A percentile compares a stretch with the other conserved stretches of the same genome.
phyloP scores from a whole-genome alignment of 2,797 vertebrate genomes.

The Mormyrops boulengeri region DNA sequence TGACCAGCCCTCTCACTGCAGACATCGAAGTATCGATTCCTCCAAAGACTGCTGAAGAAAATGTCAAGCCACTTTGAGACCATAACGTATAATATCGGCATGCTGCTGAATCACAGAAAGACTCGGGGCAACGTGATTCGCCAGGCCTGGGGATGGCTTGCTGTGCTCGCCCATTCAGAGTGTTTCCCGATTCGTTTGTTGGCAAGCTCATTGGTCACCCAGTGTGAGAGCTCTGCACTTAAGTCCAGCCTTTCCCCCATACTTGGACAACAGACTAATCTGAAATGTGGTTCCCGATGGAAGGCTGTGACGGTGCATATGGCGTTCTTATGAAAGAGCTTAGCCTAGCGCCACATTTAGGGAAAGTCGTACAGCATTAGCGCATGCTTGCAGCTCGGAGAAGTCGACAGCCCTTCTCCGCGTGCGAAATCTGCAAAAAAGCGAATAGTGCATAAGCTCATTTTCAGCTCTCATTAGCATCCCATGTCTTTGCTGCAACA shows the following conservation, averaged over 20 bases:
- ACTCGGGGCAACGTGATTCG: neutral
- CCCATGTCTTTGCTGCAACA: slow-evolving; percentile 1
- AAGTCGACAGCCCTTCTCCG: neutral
- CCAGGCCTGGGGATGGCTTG: neutral
- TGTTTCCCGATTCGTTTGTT: neutral
- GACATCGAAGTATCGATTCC: slow-evolving; percentile 3
- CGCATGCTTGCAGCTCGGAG: neutral
- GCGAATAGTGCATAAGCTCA: neutral
- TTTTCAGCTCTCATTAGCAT: slow-evolving; percentile 27
- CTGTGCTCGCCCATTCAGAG: neutral
- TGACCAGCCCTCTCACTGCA: neutral
- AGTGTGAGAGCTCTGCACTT: neutral
- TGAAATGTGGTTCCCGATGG: neutral
- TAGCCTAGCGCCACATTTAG: neutral
- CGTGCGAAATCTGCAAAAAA: neutral
- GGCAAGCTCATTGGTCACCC: neutral
- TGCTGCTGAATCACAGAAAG: slow-evolving; percentile 31
- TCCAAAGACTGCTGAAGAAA: slow-evolving; percentile 44
- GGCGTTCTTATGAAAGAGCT: neutral
- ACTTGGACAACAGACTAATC: neutral
- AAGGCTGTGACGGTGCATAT: neutral
- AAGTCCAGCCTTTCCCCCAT: neutral
- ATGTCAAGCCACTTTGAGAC: slow-evolving; percentile 39
- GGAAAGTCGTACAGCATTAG: neutral
- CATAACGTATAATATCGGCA: slow-evolving; percentile 34